phyloP scores from a whole-genome alignment of 2,797 vertebrate species.

The Scolopax rusticola region DNA sequence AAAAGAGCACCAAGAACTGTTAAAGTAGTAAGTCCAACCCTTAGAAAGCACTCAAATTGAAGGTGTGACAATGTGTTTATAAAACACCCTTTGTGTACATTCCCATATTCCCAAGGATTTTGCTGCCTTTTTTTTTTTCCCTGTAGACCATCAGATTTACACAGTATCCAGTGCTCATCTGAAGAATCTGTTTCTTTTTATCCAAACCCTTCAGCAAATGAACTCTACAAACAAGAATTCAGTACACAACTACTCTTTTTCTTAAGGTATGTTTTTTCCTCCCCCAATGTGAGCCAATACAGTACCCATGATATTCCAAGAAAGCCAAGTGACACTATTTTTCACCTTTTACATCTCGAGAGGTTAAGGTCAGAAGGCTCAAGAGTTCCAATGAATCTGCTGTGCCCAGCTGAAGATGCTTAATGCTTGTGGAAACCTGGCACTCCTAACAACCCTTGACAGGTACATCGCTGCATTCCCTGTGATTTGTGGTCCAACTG shows the following conservation, averaged over 20 bases:
- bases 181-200: background rate
- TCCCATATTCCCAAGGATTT: background rate
- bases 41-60: background rate
- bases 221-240: background rate
- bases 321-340: background rate
- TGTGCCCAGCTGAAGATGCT: background rate
- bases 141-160: background rate
- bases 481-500: background rate
- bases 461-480: background rate
- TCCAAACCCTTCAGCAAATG: background rate
- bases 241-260: background rate
- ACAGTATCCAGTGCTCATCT: background rate
- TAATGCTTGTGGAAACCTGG: background rate
- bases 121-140: background rate
- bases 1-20: background rate
- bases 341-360: background rate
- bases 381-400: background rate
- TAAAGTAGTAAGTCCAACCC: background rate
- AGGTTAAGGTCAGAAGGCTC: background rate
- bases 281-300: fast-evolving
- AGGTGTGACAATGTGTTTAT: background rate
- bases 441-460: background rate
- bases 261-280: background rate
- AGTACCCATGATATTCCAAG: background rate
- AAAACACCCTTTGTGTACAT: background rate